Evolutionary conservation across 2,797 vertebrate genomes (phyloP).

Genomic region (Notolabrus celidotus): DNA sequence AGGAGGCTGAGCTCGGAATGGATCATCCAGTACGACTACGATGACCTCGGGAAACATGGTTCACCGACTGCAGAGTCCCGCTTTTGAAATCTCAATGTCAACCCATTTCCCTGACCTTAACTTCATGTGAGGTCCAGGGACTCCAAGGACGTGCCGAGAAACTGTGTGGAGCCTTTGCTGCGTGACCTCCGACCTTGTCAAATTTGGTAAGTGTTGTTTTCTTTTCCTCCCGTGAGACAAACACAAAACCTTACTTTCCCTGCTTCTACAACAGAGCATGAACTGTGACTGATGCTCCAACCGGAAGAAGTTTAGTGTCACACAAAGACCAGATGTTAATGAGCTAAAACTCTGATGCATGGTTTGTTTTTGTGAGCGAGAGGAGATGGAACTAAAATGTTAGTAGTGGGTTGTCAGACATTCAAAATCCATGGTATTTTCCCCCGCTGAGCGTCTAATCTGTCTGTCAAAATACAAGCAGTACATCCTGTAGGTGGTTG

Average conservation of each 20-base stretch:
- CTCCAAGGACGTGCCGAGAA: neutral
- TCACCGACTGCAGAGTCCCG: neutral
- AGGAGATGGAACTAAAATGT: too few species aligned
- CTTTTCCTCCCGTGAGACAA: neutral
- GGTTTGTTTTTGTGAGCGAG: too few species aligned
- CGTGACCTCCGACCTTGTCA: conserved; percentile 16
- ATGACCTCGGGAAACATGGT: conserved; percentile 4
- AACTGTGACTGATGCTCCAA: neutral
- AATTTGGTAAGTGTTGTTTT: neutral
- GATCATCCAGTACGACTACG: neutral
- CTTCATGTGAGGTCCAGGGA: neutral
- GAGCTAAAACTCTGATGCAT: too few species aligned
- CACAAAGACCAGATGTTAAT: too few species aligned
- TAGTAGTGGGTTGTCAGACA: too few species aligned
- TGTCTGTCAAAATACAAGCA: too few species aligned
- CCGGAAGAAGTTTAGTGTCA: neutral
- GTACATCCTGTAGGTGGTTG: too few species aligned
- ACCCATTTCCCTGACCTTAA: conserved; percentile 6
- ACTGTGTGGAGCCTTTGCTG: neutral
- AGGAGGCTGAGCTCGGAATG: neutral
- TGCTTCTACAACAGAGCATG: neutral
- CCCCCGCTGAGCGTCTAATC: too few species aligned
- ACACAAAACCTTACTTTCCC: too few species aligned
- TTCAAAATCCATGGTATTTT: too few species aligned
- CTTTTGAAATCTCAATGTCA: neutral